These are phyloP conservation scores for Stichopus chloronotus DNA, from an alignment of 35 echinoderm and acorn worm genomes.

Conservation along the genomic window DNA sequence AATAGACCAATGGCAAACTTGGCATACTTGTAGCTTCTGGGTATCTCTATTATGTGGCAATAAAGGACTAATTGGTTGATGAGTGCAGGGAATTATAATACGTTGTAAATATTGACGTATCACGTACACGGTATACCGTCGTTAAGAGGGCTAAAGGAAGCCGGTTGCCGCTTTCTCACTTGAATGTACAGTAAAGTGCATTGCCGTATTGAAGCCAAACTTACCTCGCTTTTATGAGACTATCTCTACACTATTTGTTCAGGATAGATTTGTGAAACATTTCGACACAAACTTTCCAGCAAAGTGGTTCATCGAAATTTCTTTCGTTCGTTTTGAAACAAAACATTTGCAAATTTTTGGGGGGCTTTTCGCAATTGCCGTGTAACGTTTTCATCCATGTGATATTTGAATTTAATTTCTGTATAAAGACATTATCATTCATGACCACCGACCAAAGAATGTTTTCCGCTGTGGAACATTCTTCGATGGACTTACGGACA, in stretches of 20 bases:
- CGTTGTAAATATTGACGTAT: slow-evolving; percentile 65
- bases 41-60: slow-evolving; percentile 56
- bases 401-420: too few species aligned
- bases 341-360: too few species aligned
- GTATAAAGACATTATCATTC: too few species aligned
- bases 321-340: too few species aligned
- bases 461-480: slow-evolving; percentile 65
- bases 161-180: background rate
- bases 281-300: background rate
- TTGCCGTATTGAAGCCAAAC: slow-evolving; percentile 10
- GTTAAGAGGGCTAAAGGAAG: slow-evolving; percentile 30
- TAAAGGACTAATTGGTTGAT: slow-evolving; percentile 67
- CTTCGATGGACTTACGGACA: slow-evolving; percentile 81
- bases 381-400: too few species aligned
- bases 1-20: slow-evolving; percentile 54
- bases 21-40: slow-evolving; percentile 59
- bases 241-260: background rate
- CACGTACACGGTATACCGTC: background rate
- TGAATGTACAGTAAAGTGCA: slow-evolving; percentile 27
- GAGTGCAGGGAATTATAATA: slow-evolving; percentile 52
- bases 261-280: background rate
- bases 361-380: too few species aligned
- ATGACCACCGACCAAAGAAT: slow-evolving; percentile 17
- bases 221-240: slow-evolving; percentile 23
- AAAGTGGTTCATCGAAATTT: background rate